Conservation (phyloP, 2,113 vertebrate genomes). For the Pygathrix nemaeus region DNA sequence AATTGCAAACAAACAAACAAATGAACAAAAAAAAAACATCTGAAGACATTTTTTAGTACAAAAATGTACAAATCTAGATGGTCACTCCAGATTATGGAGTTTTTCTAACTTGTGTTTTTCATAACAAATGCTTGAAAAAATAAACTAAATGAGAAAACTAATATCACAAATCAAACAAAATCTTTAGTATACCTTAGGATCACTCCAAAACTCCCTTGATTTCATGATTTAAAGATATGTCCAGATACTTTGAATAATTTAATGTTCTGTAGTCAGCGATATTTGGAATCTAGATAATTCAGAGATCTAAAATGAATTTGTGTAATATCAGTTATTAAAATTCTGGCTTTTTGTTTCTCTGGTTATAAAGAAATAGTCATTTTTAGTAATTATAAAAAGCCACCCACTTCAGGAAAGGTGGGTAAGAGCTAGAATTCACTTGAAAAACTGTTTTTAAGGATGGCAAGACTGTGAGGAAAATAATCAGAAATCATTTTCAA, state of each 20-base stretch:
- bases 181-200: neutral
- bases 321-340: conserved; percentile 29
- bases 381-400: neutral
- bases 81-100: neutral
- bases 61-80: neutral
- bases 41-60: neutral
- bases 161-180: conserved; percentile 6
- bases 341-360: conserved; percentile 12
- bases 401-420: neutral
- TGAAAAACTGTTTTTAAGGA: neutral
- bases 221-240: neutral
- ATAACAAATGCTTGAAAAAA: neutral
- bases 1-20: neutral
- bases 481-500: neutral
- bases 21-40: neutral
- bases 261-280: neutral
- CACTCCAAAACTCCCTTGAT: neutral
- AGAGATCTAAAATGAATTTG: conserved; percentile 31
- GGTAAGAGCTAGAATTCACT: neutral
- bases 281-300: conserved; percentile 15
- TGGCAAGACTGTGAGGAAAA: neutral
- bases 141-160: conserved; percentile 2
- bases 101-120: conserved; percentile 39
- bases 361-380: neutral
- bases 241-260: neutral